Evolutionary conservation across 2,797 vertebrate species (phyloP).

Genomic region (Notamacropus eugenii): DNA sequence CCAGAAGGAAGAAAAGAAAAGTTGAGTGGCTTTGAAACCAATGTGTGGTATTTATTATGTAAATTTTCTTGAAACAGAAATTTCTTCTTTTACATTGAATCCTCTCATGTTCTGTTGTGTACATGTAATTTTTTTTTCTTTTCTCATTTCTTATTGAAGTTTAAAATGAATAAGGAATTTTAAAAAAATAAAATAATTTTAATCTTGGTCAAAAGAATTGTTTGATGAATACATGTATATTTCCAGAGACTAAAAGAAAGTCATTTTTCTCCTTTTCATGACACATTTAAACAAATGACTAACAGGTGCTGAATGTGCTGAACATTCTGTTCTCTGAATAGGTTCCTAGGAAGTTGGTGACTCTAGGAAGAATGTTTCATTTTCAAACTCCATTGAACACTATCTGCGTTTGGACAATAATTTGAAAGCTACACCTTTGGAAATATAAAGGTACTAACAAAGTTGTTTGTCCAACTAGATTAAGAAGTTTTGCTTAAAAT

Average conservation of each 20-base stretch:
- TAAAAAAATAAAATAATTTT: slow-evolving; percentile 72
- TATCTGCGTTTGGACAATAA: slow-evolving; percentile 65
- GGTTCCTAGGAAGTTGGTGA: slow-evolving; percentile 67
- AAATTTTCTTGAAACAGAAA: no score
- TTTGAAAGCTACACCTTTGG: not conserved
- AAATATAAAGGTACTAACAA: slow-evolving; percentile 7
- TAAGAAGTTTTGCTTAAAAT: slow-evolving; percentile 11
- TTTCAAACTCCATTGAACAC: slow-evolving; percentile 38
- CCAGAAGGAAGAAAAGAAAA: no score
- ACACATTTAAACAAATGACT: slow-evolving; percentile 75
- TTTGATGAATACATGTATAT: slow-evolving; percentile 73
- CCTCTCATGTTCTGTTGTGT: no score
- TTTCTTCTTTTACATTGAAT: no score
- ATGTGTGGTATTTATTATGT: no score
- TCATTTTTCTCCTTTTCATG: slow-evolving; percentile 75
- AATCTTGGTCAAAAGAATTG: slow-evolving; percentile 53
- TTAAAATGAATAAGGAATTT: not conserved
- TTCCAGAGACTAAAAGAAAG: slow-evolving; percentile 67
- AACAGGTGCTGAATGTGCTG: slow-evolving; percentile 71
- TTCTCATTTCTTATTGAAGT: no score
- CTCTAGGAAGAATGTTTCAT: slow-evolving; percentile 70
- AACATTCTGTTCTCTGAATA: slow-evolving; percentile 73
- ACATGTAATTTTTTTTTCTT: no score
- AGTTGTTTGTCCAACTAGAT: slow-evolving; percentile 40
- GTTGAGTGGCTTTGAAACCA: no score